Evolutionary conservation across 2,113 vertebrate species (phyloP).

Genomic region (Calonectris borealis): DNA sequence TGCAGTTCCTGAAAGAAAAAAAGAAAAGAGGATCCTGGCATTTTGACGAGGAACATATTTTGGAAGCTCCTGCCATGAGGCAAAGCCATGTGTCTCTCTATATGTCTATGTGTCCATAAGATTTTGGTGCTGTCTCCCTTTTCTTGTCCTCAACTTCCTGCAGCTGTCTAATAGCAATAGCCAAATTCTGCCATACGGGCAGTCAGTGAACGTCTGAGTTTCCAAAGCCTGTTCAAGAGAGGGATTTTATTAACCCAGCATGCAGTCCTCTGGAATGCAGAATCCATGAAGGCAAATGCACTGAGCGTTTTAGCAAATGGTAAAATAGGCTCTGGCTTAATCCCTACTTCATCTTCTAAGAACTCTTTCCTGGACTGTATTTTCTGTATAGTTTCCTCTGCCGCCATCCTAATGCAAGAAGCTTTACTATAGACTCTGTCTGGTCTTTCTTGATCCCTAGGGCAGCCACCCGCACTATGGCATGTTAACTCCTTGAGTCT

Average conservation of each 20-base stretch:
- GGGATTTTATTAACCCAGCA: slow-evolving; percentile 73
- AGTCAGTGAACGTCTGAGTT: slow-evolving; percentile 45
- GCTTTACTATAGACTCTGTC: background rate
- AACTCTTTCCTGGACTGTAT: background rate
- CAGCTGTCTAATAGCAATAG: slow-evolving; percentile 69
- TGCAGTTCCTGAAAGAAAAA: background rate
- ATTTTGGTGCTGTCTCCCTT: slow-evolving; percentile 1
- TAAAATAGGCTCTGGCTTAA: slow-evolving; percentile 10
- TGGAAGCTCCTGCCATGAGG: background rate
- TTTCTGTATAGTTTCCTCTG: background rate
- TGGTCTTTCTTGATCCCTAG: background rate
- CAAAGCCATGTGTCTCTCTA: background rate
- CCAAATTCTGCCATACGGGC: slow-evolving; percentile 62
- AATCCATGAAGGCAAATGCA: slow-evolving; percentile 30
- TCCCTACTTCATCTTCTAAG: slow-evolving; percentile 36
- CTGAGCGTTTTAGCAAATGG: slow-evolving; percentile 42
- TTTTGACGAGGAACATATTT: slow-evolving; percentile 19
- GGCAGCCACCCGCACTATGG: background rate
- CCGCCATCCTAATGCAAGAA: background rate
- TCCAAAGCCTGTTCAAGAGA: slow-evolving; percentile 61
- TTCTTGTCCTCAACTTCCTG: slow-evolving; percentile 38
- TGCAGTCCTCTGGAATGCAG: slow-evolving; percentile 72
- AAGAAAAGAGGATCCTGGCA: background rate
- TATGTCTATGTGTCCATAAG: background rate
- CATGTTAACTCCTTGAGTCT: background rate